A percentile compares a stretch with the other conserved stretches of the same genome.
Conservation (phyloP, 2,113 vertebrate genomes). For the Rhea pennata region DNA sequence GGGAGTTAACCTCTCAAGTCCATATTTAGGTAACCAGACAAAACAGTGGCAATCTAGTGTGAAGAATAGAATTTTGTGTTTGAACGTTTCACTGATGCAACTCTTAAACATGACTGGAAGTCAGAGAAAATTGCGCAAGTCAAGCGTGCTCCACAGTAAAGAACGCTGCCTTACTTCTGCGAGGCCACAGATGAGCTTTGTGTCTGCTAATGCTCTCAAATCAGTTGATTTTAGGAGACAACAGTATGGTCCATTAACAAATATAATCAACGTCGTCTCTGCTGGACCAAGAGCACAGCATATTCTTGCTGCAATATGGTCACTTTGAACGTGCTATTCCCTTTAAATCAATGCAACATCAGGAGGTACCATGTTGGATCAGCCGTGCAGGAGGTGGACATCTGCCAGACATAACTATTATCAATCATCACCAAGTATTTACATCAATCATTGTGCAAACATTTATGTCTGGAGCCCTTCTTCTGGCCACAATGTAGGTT, state of each 20-base stretch:
- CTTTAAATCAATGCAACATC: constrained; percentile 2
- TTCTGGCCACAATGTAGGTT: neutral
- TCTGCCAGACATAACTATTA: constrained; percentile 37
- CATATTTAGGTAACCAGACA: neutral
- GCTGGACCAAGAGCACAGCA: constrained; percentile 6
- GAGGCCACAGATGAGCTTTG: neutral
- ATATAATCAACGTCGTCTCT: neutral
- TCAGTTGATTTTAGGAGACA: neutral
- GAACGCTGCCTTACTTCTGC: neutral
- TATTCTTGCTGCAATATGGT: constrained; percentile 19
- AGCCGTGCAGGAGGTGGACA: constrained; percentile 5
- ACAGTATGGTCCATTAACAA: constrained; percentile 37
- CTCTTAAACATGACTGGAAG: neutral
- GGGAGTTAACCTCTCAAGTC: neutral
- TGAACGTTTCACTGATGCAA: neutral
- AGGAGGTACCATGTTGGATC: constrained; percentile 14
- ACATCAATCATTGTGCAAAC: constrained; percentile 37
- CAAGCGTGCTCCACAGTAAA: constrained; percentile 27
- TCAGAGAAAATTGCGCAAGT: constrained; percentile 17
- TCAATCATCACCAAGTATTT: constrained; percentile 57
- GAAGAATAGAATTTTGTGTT: neutral
- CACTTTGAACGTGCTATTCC: neutral
- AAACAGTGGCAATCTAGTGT: neutral
- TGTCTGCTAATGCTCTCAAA: constrained; percentile 21
- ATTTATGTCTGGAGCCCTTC: constrained; percentile 32